Evolutionary conservation across 2,113 vertebrate genomes (phyloP).

Genomic region (Conger conger): DNA sequence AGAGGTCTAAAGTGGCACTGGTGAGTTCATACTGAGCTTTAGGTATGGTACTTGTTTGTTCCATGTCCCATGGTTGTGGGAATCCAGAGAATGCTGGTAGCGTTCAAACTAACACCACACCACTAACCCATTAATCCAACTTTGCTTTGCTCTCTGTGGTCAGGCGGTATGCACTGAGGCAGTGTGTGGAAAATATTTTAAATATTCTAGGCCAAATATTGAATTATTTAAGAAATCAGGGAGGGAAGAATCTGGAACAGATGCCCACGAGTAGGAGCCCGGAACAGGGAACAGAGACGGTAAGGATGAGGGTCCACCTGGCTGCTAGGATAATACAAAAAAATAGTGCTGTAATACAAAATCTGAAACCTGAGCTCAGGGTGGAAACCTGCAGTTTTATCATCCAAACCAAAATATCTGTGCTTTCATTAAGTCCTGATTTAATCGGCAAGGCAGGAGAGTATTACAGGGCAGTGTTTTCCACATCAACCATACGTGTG

Average conservation of each 20-base stretch:
- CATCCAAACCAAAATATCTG: neutral
- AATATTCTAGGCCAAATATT: slow-evolving; percentile 32
- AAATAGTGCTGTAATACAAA: neutral
- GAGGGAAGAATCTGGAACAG: no score
- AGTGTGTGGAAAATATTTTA: slow-evolving; percentile 31
- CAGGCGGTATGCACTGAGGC: slow-evolving; percentile 34
- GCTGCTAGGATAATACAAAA: no score
- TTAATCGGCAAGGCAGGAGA: neutral
- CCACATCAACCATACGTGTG: neutral
- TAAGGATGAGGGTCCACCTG: neutral
- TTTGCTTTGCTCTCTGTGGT: slow-evolving; percentile 28
- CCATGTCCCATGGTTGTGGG: neutral
- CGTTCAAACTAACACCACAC: slow-evolving; percentile 4
- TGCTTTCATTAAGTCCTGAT: neutral
- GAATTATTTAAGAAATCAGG: neutral
- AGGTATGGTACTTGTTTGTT: neutral
- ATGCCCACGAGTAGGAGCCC: no score
- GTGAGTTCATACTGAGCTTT: neutral
- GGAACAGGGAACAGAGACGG: no score
- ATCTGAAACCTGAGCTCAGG: neutral
- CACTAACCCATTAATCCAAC: slow-evolving; percentile 29
- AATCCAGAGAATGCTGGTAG: neutral
- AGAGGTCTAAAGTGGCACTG: neutral
- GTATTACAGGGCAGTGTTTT: neutral
- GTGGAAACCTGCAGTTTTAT: neutral